These are phyloP conservation scores for Simalia tracyae DNA, from an alignment of 2,797 vertebrate species.

Conservation along the genomic window DNA sequence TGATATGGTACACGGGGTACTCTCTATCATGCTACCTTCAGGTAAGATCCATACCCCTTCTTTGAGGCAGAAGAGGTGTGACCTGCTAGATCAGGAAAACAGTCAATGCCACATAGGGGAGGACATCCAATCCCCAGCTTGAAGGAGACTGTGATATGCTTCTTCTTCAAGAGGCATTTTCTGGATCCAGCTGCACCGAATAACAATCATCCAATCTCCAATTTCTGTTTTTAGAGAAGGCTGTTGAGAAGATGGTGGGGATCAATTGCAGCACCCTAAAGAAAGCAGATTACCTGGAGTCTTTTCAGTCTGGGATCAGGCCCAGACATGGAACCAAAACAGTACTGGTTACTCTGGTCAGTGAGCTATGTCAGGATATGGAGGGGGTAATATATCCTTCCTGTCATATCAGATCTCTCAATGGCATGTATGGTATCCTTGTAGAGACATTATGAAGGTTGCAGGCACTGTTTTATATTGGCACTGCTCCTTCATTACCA, in stretches of 20 bases:
- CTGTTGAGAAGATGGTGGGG: neutral
- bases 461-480: neutral
- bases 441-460: neutral
- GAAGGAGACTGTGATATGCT: neutral
- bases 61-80: neutral
- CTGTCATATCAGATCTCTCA: neutral
- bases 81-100: neutral
- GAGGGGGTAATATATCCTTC: neutral
- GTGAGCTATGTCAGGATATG: neutral
- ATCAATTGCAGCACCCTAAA: neutral
- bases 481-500: neutral
- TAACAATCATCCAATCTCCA: neutral
- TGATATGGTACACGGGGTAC: neutral
- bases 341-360: neutral
- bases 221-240: neutral
- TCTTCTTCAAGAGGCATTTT: neutral
- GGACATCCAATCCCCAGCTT: neutral
- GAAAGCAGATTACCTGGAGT: neutral
- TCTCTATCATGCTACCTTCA: neutral
- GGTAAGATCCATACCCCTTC: neutral
- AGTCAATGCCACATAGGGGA: neutral
- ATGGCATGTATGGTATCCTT: neutral
- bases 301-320: neutral
- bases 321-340: neutral
- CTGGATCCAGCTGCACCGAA: neutral